Conservation (phyloP, 2,113 vertebrate species). For the Phylloscopus whistleri region DNA sequence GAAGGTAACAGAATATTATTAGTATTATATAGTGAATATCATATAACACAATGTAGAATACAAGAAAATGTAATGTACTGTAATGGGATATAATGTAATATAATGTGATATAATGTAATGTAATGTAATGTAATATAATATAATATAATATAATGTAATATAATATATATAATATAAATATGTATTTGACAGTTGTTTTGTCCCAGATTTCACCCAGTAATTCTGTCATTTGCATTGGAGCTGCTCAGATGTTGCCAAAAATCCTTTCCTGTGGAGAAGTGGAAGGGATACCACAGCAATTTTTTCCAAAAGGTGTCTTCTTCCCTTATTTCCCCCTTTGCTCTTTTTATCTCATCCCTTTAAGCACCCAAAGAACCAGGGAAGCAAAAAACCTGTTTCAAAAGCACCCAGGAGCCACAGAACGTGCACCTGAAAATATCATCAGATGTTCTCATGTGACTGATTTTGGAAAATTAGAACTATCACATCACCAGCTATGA, state of each 20-base stretch:
- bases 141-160: background rate
- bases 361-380: background rate
- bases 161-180: background rate
- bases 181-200: background rate
- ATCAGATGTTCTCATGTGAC: background rate
- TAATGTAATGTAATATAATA: background rate
- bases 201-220: background rate
- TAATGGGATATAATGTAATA: background rate
- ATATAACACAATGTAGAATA: too few species aligned
- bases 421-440: background rate
- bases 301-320: background rate
- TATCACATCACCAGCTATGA: background rate
- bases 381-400: background rate
- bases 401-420: background rate
- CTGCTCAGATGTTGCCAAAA: background rate
- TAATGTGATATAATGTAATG: background rate
- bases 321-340: background rate
- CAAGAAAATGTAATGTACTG: background rate
- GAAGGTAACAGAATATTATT: background rate
- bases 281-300: background rate
- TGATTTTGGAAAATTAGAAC: background rate
- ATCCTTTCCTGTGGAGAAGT: background rate
- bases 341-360: background rate
- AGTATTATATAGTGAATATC: background rate
- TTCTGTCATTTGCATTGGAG: background rate